phyloP scores from a whole-genome alignment of 2,888 invertebrate species.

The Ennomos erosarius region DNA sequence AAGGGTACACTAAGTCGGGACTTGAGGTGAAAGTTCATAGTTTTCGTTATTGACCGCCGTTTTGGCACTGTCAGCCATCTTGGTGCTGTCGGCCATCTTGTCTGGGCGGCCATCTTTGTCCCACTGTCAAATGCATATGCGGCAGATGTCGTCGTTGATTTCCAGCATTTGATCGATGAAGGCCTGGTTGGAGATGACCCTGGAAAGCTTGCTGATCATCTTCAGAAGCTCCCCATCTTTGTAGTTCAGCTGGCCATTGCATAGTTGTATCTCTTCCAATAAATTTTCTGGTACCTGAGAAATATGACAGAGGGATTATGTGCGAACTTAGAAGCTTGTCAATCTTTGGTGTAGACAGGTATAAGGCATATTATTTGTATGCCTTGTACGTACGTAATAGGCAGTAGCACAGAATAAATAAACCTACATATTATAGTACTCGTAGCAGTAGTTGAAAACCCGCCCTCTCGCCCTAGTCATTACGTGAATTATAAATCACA shows the following conservation, averaged over 20 bases:
- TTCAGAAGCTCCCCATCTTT: constrained; percentile 86
- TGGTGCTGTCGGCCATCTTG: constrained; percentile 51
- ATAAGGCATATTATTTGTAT: too few species aligned
- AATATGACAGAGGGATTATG: constrained; percentile 14
- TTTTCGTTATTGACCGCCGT: constrained; percentile 28
- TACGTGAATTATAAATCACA: constrained; percentile 17
- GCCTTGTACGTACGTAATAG: too few species aligned
- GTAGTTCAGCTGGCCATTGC: constrained; percentile 91
- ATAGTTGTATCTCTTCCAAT: constrained; percentile 86
- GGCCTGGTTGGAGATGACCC: constrained; percentile 88
- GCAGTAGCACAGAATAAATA: too few species aligned
- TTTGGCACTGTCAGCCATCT: constrained; percentile 52
- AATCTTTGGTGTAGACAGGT: too few species aligned
- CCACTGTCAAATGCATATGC: constrained; percentile 86
- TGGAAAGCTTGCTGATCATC: constrained; percentile 87
- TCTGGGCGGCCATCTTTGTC: constrained; percentile 51
- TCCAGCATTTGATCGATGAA: constrained; percentile 91
- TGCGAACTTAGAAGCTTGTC: too few species aligned
- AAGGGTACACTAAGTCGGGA: constrained; percentile 20
- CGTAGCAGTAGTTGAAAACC: too few species aligned
- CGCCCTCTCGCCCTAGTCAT: constrained; percentile 7
- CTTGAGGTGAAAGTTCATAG: constrained; percentile 10
- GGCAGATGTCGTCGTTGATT: constrained; percentile 93
- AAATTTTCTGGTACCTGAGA: constrained; percentile 86
- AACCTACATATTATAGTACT: too few species aligned